phyloP scores from a whole-genome alignment of 2,113 vertebrate genomes.

The Anseranas semipalmata region DNA sequence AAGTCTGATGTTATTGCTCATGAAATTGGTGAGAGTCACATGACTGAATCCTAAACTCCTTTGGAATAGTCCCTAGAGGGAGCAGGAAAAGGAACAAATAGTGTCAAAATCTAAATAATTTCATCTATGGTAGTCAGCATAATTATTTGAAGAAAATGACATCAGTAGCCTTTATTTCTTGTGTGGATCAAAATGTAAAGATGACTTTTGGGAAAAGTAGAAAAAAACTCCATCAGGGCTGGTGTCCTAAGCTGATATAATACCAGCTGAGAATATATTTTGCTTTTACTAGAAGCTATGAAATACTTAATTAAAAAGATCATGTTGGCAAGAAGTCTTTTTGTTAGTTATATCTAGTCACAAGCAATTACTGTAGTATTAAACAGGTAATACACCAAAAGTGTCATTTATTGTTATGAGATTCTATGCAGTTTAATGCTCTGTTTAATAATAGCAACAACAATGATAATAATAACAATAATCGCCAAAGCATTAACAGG shows the following conservation, averaged over 20 bases:
- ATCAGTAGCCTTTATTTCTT: background rate
- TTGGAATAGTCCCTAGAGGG: background rate
- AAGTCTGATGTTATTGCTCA: background rate
- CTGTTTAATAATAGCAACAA: background rate
- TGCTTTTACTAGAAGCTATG: slow-evolving; percentile 6
- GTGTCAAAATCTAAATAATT: background rate
- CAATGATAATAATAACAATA: background rate
- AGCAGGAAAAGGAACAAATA: background rate
- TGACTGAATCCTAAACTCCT: background rate
- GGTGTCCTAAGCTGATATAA: background rate
- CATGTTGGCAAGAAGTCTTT: slow-evolving; percentile 7
- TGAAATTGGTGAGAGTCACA: background rate
- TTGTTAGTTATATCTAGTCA: slow-evolving; percentile 50
- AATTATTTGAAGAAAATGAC: background rate
- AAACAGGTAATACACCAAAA: slow-evolving; percentile 21
- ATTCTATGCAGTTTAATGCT: background rate
- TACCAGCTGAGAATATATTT: background rate
- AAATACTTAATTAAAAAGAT: slow-evolving; percentile 46
- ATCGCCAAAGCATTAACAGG: background rate
- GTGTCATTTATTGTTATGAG: slow-evolving; percentile 35
- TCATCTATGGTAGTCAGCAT: background rate
- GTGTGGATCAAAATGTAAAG: background rate
- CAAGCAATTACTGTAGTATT: slow-evolving; percentile 26
- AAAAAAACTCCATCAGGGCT: background rate
- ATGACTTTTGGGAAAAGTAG: background rate